Conservation (phyloP, 2,888 invertebrate species). For the Seira musarum region DNA sequence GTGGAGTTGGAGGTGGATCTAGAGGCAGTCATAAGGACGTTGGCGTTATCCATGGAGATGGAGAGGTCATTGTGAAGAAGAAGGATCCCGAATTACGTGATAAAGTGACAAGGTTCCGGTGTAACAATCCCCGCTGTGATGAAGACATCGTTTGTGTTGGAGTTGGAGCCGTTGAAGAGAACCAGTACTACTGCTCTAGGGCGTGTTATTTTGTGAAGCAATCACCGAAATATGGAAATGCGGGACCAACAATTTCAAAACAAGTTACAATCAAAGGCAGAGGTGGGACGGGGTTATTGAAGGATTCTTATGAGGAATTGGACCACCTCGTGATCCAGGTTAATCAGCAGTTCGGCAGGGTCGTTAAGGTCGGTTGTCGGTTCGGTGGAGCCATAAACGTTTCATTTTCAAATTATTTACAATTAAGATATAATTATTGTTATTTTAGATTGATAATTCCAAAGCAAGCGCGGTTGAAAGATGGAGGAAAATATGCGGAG, state of each 20-base stretch:
- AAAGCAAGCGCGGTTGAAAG: too few relatives aligned
- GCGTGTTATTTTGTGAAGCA: constrained; percentile 19
- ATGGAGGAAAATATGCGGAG: background rate
- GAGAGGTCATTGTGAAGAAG: too few relatives aligned
- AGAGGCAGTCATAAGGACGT: too few relatives aligned
- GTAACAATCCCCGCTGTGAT: constrained; percentile 14
- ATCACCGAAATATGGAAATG: background rate
- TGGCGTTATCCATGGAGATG: too few relatives aligned
- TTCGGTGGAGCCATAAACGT: too few relatives aligned
- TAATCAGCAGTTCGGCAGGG: constrained; percentile 22
- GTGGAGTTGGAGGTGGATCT: too few relatives aligned
- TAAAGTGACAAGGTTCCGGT: too few relatives aligned
- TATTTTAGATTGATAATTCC: too few relatives aligned
- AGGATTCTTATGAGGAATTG: constrained; percentile 4
- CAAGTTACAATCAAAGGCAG: constrained; percentile 22
- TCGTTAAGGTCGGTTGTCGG: constrained; percentile 18
- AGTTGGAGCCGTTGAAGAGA: background rate
- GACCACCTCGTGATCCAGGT: constrained; percentile 32
- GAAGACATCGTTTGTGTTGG: constrained; percentile 21
- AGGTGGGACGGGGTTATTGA: constrained; percentile 47
- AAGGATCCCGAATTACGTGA: too few relatives aligned
- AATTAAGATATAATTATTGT: too few relatives aligned
- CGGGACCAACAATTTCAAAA: constrained; percentile 15
- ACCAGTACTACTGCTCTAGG: constrained; percentile 39
- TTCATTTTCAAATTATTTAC: too few relatives aligned